phyloP scores from a whole-genome alignment of 2,888 invertebrate species.

The Amblyjoppa proteus region DNA sequence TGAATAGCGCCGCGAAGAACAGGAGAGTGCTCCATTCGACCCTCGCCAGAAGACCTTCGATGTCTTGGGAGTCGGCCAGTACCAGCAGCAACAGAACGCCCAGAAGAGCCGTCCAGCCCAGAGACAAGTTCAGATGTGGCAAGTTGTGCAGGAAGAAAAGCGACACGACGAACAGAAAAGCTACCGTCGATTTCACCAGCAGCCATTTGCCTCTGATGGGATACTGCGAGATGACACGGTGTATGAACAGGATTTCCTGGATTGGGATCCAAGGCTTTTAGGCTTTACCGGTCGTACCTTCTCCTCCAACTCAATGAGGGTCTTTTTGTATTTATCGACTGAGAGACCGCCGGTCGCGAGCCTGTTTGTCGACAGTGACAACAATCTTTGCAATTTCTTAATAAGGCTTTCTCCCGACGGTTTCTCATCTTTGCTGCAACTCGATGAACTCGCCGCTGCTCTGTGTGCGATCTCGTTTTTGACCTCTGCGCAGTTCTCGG shows the following conservation, averaged over 20 bases:
- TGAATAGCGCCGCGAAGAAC: constrained; percentile 95
- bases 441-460: constrained; percentile 91
- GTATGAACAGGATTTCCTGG: neutral
- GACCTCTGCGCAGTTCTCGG: constrained; percentile 90
- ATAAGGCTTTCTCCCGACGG: constrained; percentile 91
- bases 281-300: constrained; percentile 81
- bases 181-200: constrained; percentile 90
- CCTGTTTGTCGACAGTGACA: constrained; percentile 87
- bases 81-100: constrained; percentile 93
- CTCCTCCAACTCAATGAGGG: constrained; percentile 90
- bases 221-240: constrained; percentile 87
- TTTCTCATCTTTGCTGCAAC: constrained; percentile 94
- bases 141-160: constrained; percentile 95
- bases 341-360: constrained; percentile 86
- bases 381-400: constrained; percentile 90
- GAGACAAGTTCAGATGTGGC: constrained; percentile 91
- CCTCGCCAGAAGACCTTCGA: constrained; percentile 93
- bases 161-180: constrained; percentile 91
- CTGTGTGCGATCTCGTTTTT: constrained; percentile 94
- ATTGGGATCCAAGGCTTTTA: neutral
- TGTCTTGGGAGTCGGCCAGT: constrained; percentile 91
- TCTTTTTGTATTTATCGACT: constrained; percentile 89
- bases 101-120: constrained; percentile 95
- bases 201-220: constrained; percentile 91
- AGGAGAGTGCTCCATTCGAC: constrained; percentile 97